Conservation (phyloP, 2,113 vertebrate genomes). For the Cryptoleucopteryx plumbea region DNA sequence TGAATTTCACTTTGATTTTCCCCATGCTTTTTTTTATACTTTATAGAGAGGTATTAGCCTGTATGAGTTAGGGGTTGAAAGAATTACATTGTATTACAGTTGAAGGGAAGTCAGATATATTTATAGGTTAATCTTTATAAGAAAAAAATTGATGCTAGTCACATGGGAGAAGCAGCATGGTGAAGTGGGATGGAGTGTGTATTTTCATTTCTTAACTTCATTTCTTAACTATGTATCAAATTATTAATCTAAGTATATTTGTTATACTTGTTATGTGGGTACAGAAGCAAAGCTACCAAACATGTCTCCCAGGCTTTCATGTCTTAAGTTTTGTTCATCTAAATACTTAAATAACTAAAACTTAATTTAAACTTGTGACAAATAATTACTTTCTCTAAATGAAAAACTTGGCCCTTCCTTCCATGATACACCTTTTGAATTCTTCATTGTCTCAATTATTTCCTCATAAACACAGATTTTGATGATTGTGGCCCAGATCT, state of each 20-base stretch:
- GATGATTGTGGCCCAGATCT: background rate
- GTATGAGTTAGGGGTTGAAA: background rate
- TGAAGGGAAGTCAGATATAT: background rate
- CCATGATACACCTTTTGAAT: fast-evolving
- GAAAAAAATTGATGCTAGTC: background rate
- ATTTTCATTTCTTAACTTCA: background rate
- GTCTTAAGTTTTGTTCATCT: background rate
- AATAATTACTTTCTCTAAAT: background rate
- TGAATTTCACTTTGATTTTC: background rate
- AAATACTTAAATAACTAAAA: background rate
- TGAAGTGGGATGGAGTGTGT: background rate
- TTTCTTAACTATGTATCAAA: background rate
- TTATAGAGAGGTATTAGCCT: background rate
- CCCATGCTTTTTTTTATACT: background rate
- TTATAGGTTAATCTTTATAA: background rate
- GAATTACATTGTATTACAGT: background rate
- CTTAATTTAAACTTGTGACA: background rate
- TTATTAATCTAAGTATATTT: background rate
- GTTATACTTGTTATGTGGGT: fast-evolving
- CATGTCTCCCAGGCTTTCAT: background rate
- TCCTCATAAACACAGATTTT: background rate
- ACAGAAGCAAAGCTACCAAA: background rate
- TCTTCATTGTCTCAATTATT: background rate
- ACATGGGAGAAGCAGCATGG: background rate
- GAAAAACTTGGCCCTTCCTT: background rate